phyloP scores from a whole-genome alignment of 2,113 vertebrate genomes.

The Anser brachyrhynchus region DNA sequence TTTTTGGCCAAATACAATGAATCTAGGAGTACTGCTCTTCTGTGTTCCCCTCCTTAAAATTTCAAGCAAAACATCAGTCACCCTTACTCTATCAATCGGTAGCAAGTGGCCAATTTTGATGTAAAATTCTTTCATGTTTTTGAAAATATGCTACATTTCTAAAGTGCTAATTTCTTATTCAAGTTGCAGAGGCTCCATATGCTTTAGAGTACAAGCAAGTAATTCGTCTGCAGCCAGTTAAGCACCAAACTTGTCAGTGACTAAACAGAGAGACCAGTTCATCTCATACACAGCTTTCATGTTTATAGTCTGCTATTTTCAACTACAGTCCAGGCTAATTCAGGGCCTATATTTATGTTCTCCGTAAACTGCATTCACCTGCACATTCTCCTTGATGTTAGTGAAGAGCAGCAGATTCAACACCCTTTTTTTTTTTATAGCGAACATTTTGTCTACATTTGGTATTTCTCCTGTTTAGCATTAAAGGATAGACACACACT shows the following conservation, averaged over 20 bases:
- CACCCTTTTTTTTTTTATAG: background rate
- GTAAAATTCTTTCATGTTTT: background rate
- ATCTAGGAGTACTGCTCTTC: background rate
- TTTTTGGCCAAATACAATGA: background rate
- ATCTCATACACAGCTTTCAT: background rate
- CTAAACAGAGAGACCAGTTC: background rate
- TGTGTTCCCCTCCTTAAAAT: background rate
- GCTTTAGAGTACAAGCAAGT: background rate
- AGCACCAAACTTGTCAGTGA: background rate
- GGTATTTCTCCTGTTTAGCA: background rate
- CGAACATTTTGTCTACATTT: background rate
- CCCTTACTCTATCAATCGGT: rapidly evolving
- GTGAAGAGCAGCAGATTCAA: background rate
- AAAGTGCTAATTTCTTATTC: background rate
- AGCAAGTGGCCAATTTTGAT: background rate
- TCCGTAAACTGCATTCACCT: background rate
- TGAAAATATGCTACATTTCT: background rate
- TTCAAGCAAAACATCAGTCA: background rate
- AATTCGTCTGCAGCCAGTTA: background rate
- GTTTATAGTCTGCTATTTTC: background rate
- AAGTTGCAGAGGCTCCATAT: background rate
- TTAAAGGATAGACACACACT: background rate
- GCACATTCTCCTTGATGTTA: background rate
- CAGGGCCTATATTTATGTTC: background rate
- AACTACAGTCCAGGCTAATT: background rate